Base-by-base conservation (phyloP, 2,888 invertebrate species). In the Leptinotarsa rubiginosa region DNA sequence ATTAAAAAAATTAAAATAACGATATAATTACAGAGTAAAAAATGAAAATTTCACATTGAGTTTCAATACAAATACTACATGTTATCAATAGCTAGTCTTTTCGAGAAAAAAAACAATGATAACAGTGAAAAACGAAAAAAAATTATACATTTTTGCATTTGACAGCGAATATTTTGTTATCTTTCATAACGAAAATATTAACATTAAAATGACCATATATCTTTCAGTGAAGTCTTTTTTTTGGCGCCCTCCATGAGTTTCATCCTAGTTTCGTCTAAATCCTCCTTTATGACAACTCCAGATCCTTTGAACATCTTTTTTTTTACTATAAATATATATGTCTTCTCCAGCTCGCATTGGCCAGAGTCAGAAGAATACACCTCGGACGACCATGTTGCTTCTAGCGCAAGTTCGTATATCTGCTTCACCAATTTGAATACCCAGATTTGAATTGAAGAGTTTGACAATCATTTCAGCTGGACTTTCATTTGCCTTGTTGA, bases 251-350 rank as follows among this genome's bases (percentile, higher is more conserved):
- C 16, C 56, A 68, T 50, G 52, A 68, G 22, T 68, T 50, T 22
- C 2, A 49, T 3, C 31, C 56, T 68, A 12, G 16, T 20, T 22
- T 52, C 16, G 15, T 22, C 54, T 31, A 31, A 56, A 22, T 68
- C n/a, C 52, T 69, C 49, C 31, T 69, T 69, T 18, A 69, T 25
- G 7, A 56, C 54, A 15, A 69, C 31, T 15, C 68, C 25, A 13
- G 54, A 25, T 31, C 68, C 56, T 56, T 69, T 69, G 16, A 69
- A 41, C 68, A 69, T 69, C 16, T 69, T 69, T 69, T 69, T 13
- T 59, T 59, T 3, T n/a, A 25, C 25, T 25, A 25, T 25, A 25
- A 54, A 31, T 56, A 69, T 15, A 69, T 69, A 10, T 10, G 25
- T 31, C 22, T 50, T 41, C 18, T 69, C 31, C 47, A 31, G 18